These are phyloP conservation scores for Agrypnus murinus DNA, from an alignment of 2,888 invertebrate species.

Conservation along the genomic window DNA sequence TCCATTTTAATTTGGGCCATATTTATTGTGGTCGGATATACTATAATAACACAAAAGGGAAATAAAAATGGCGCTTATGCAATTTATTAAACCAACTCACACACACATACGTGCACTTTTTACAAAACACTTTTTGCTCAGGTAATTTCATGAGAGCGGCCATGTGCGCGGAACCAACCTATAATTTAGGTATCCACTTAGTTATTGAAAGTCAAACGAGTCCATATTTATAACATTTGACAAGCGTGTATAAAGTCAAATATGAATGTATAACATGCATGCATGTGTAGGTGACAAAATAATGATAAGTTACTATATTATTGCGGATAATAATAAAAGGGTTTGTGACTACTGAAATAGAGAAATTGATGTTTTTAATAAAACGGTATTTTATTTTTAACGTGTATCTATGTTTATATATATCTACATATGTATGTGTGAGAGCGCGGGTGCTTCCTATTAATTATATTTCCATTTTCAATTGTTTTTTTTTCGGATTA, in stretches of 20 bases:
- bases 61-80: conserved; percentile 37
- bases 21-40: no score
- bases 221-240: conserved; percentile 54
- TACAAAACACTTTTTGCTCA: conserved; percentile 15
- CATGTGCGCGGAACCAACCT: conserved; percentile 53
- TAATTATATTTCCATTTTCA: conserved; percentile 47
- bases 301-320: conserved; percentile 57
- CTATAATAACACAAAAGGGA: conserved; percentile 6
- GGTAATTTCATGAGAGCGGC: conserved; percentile 53
- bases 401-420: conserved; percentile 30
- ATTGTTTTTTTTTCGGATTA: conserved; percentile 18
- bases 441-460: conserved; percentile 34
- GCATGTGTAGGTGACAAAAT: conserved; percentile 62
- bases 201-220: conserved; percentile 51
- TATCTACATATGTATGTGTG: no score
- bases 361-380: conserved; percentile 54
- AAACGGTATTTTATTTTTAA: conserved; percentile 48
- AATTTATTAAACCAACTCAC: conserved; percentile 38
- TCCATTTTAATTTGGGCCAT: no score
- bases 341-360: conserved; percentile 53
- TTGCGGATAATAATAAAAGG: conserved; percentile 45
- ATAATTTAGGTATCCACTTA: conserved; percentile 52
- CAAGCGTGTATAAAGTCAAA: conserved; percentile 55
- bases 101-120: background rate
- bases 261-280: conserved; percentile 52